Conservation (phyloP, 2,888 invertebrate species). For the Acleris laterana region DNA sequence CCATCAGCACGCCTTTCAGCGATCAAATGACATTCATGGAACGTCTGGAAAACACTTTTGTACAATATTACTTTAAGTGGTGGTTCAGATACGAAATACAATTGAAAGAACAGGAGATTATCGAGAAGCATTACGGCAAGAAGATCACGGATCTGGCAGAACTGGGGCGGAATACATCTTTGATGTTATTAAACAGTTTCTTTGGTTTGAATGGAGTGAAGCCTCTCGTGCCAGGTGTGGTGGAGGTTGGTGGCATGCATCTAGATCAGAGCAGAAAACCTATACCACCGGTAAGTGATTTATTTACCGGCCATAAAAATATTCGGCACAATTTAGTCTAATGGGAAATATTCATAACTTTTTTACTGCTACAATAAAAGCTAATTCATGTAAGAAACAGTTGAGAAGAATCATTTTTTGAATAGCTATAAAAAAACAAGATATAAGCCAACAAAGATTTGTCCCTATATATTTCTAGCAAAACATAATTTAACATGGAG, state of each 20-base stretch:
- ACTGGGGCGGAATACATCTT: constrained; percentile 77
- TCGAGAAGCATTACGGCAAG: constrained; percentile 73
- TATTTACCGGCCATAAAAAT: neutral
- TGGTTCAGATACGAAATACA: constrained; percentile 67
- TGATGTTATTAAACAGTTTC: constrained; percentile 86
- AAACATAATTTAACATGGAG: too few relatives aligned
- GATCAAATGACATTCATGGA: constrained; percentile 79
- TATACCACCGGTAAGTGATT: constrained; percentile 71
- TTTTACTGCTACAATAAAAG: too few relatives aligned
- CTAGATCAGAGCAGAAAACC: constrained; percentile 65
- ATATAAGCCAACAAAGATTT: too few relatives aligned
- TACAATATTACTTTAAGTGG: constrained; percentile 56
- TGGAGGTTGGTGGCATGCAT: constrained; percentile 87
- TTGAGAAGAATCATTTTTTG: too few relatives aligned
- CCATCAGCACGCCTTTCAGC: constrained; percentile 75
- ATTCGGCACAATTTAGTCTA: too few relatives aligned
- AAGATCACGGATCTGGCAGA: constrained; percentile 79
- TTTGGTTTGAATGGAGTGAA: constrained; percentile 84
- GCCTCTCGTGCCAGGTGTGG: constrained; percentile 82
- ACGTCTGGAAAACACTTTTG: constrained; percentile 68
- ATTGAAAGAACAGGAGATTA: constrained; percentile 63
- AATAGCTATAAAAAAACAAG: too few relatives aligned
- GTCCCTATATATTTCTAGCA: too few relatives aligned
- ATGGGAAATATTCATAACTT: too few relatives aligned
- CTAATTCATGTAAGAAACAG: too few relatives aligned